These are phyloP conservation scores for Aporophyla lueneburgensis DNA, from an alignment of 2,888 invertebrate species.

Conservation along the genomic window DNA sequence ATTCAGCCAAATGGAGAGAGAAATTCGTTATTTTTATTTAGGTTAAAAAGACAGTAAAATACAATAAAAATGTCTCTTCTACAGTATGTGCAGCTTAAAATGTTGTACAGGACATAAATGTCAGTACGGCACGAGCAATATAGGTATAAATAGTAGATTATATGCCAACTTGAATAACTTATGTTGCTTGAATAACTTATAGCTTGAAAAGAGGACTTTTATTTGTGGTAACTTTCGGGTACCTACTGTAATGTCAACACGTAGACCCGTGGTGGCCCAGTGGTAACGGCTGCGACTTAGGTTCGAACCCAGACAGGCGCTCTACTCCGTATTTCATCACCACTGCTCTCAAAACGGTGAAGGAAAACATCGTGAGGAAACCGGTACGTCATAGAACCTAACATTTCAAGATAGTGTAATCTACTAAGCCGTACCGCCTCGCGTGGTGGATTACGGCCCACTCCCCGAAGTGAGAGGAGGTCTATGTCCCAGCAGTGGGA, in stretches of 20 bases:
- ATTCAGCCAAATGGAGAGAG: not conserved
- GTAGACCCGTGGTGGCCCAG: too few species aligned
- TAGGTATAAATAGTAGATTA: slow-evolving; percentile 14
- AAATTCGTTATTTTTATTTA: not conserved
- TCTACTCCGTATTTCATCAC: too few species aligned
- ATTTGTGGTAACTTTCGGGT: slow-evolving; percentile 11
- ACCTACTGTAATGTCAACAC: not conserved
- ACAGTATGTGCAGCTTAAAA: not conserved
- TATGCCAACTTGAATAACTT: slow-evolving; percentile 23
- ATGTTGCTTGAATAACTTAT: slow-evolving; percentile 34
- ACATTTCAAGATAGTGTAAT: not conserved
- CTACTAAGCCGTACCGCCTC: too few species aligned
- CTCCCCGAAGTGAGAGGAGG: not conserved
- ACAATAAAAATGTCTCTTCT: slow-evolving; percentile 7
- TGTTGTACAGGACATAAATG: slow-evolving; percentile 30
- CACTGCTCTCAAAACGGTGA: not conserved
- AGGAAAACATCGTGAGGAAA: not conserved
- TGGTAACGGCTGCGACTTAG: too few species aligned
- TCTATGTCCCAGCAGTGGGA: not conserved
- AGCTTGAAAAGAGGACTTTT: slow-evolving; percentile 2
- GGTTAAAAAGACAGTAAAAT: not conserved
- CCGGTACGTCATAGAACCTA: not conserved
- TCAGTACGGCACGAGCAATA: not conserved
- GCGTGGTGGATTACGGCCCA: not conserved
- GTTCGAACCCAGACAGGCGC: too few species aligned